These are phyloP conservation scores for Epizoanthus fatuus DNA, from an alignment of 92 coral and sea anemone genomes.

Conservation along the genomic window DNA sequence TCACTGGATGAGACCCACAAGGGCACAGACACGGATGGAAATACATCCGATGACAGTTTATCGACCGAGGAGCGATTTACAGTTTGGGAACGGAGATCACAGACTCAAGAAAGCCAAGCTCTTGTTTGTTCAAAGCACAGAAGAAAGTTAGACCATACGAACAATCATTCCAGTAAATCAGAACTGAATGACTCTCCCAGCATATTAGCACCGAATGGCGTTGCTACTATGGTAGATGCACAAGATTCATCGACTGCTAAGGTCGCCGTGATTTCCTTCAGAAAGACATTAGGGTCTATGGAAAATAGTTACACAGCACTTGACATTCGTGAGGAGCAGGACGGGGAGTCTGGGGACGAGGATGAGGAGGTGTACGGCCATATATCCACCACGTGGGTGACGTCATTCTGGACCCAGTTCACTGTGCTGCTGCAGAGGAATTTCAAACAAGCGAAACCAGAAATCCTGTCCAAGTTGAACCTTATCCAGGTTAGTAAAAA, in stretches of 20 bases:
- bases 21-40: neutral
- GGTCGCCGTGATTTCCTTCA: slow-evolving; percentile 10
- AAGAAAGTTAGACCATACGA: neutral
- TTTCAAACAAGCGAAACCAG: slow-evolving; percentile 92
- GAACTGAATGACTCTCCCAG: slow-evolving; percentile 5
- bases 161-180: slow-evolving; percentile 11
- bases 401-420: slow-evolving; percentile 98
- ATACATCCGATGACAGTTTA: neutral
- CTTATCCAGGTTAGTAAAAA: slow-evolving; percentile 73
- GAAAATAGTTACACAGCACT: slow-evolving; percentile 34
- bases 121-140: slow-evolving; percentile 28
- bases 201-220: slow-evolving; percentile 6
- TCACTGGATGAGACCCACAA: neutral
- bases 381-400: slow-evolving; percentile 91
- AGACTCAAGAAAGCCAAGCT: neutral
- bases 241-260: slow-evolving; percentile 6
- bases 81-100: slow-evolving; percentile 10
- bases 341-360: slow-evolving; percentile 86
- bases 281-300: slow-evolving; percentile 9
- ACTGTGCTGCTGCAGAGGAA: slow-evolving; percentile 84
- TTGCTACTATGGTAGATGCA: slow-evolving; percentile 12
- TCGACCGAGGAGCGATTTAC: neutral
- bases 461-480: slow-evolving; percentile 86
- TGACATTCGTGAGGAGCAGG: slow-evolving; percentile 27
- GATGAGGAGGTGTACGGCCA: slow-evolving; percentile 71